Evolutionary conservation across 2,113 vertebrate genomes (phyloP).

Genomic region (Lates calcarifer): DNA sequence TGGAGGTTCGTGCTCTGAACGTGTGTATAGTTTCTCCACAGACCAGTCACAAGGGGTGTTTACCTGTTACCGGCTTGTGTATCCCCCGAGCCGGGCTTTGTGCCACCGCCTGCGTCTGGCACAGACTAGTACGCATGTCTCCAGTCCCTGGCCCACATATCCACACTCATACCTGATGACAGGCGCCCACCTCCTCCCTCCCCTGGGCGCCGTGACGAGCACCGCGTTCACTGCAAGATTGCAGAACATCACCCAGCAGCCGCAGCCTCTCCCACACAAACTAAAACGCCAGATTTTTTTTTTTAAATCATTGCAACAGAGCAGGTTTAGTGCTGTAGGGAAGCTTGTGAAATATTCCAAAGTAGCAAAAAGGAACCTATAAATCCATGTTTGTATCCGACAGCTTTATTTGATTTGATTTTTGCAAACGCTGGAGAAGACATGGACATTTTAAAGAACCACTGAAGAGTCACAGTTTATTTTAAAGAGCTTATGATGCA

Average conservation of each 20-base stretch:
- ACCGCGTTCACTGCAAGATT: conserved; percentile 20
- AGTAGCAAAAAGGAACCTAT: not conserved
- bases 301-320: too few relatives aligned
- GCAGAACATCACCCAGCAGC: conserved; percentile 30
- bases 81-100: conserved; percentile 23
- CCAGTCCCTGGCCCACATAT: conserved; percentile 39
- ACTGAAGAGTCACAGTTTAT: not conserved
- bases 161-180: conserved; percentile 66
- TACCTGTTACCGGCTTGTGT: conserved; percentile 26
- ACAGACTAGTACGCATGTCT: conserved; percentile 48
- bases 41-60: conserved; percentile 8
- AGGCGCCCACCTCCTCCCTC: conserved; percentile 29
- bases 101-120: conserved; percentile 36
- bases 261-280: conserved; percentile 15
- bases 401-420: not conserved
- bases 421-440: not conserved
- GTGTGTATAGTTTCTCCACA: conserved; percentile 21
- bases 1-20: not conserved
- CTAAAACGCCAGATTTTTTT: not conserved
- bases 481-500: not conserved
- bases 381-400: not conserved
- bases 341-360: not conserved
- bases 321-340: not conserved
- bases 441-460: not conserved
- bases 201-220: conserved; percentile 54